Evolutionary conservation across 92 coral and sea anemone genomes (phyloP), one percentile per base, ranked within the genome.

Genomic region (Actinostola sp.): DNA sequence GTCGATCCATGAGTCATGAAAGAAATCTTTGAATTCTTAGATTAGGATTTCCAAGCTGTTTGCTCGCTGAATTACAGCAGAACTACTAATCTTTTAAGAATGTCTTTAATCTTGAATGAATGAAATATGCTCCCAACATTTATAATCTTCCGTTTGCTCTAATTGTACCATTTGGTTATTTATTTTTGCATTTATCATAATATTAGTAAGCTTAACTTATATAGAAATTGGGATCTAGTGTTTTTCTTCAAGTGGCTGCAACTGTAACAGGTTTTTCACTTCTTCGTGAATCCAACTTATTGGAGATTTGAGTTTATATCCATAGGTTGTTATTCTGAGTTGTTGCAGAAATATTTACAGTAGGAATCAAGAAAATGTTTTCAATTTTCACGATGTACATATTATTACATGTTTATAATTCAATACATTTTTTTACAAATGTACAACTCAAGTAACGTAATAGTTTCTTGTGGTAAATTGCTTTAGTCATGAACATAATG

Each of bases 21-120:
- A 66, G 72, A 66, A 66, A 66, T 66, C 74, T 52, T 68, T 68
- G 74, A 68, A 68, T 68, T 45, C 73, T 51, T 49, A 68, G 61
- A 68, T 68, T 50, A 31, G 57, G 73, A 1, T 34, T 50, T 68
- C 74, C 50, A 52, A 68, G 56, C 39, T 68, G 61, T 68, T 68
- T 68, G 28, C 48, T 68, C 11, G 26, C 1, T 19, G 61, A 32
- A 68, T 68, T 66, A 46, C 11, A 3, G 58, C 26, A 24, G n/a
- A 27, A 68, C 16, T 11, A 17, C 61, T 68, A 66, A 66, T 66
- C 72, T 53, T 31, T 46, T 29, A 30, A 66, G 17, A 24, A 9
- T 36, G 12, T 29, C 35, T 10, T 48, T 28, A 13, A 23, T 25
- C 5, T 27, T 43, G 24, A 16, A 41, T 28, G 30, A 33, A 52